Evolutionary conservation across 2,888 invertebrate species (phyloP), one percentile per base, ranked within the genome.

Genomic region (Thera britannica): DNA sequence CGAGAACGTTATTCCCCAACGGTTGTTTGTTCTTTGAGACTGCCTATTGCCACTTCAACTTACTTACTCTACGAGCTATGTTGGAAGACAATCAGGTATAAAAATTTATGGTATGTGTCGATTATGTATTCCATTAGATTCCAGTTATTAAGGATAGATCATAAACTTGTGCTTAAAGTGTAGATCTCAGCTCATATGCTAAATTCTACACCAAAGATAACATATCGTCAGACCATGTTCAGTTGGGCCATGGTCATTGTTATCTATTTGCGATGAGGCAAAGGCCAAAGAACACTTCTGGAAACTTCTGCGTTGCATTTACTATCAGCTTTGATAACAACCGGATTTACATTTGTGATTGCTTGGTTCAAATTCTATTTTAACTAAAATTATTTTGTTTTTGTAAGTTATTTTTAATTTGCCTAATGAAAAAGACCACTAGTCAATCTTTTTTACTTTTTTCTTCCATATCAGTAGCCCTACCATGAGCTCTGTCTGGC

Each of bases 251-350:
- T 34, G 34, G 52, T 36, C 62, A 62, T n/a, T 54, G 38, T 57
- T 67, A 68, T 71, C 64, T 57, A 49, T 57, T 34, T 56, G 58
- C 66, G 52, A 62, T n/a, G 49, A 67, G 66, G 68, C 62, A 65
- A 66, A 71, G 68, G 63, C 67, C 48, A 61, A 64, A 46, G 60
- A 1, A 23, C 0, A 23, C 49, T 44, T 57, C 8, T 52, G 34
- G 34, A 8, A 52, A 52, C 52, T 52, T 34, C 62, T 59, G 54
- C 55, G 54, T 66, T 60, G 11, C 66, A 59, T 46, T 46, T 46
- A 46, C 8, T 58, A 68, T 64, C 70, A 57, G 49, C 61, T 35
- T n/a, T 69, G 69, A 69, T 72, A 66, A 66, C 55, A 54, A 48
- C 58, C 61, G 58, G 72, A 46, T 46, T 9, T 46, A 46, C 52